Conservation (phyloP, 2,113 vertebrate genomes). For the Cervus canadensis region DNA sequence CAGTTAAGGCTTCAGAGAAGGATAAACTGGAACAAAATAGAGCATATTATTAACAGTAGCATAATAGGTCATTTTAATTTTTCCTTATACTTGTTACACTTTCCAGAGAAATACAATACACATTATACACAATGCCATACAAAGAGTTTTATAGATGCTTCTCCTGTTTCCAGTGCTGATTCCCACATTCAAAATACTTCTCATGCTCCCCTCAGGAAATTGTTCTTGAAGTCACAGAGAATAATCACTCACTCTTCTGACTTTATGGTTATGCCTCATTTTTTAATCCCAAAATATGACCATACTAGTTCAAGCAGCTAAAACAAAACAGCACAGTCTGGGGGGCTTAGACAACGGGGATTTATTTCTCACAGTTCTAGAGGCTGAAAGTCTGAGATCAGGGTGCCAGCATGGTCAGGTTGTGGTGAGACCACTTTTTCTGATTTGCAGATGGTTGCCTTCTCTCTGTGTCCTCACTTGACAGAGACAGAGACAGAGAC, state of each 20-base stretch:
- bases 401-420: neutral
- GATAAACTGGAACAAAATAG: neutral
- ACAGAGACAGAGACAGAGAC: neutral
- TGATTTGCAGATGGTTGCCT: neutral
- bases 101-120: neutral
- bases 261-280: neutral
- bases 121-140: neutral
- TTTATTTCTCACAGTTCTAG: neutral
- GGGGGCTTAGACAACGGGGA: neutral
- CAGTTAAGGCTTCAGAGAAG: slow-evolving; percentile 14
- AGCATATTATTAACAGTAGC: neutral
- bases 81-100: slow-evolving; percentile 10
- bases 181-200: slow-evolving; percentile 20
- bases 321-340: neutral
- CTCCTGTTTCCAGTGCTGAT: neutral
- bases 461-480: neutral
- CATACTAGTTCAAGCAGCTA: neutral
- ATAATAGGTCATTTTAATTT: slow-evolving; percentile 11
- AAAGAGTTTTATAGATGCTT: neutral
- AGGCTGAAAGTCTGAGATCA: neutral
- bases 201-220: neutral
- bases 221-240: neutral
- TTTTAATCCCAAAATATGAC: neutral
- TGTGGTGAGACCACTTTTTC: neutral
- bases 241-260: slow-evolving; percentile 22